These are phyloP conservation scores for Eristalis pertinax DNA, from an alignment of 2,888 invertebrate species.

Conservation along the genomic window DNA sequence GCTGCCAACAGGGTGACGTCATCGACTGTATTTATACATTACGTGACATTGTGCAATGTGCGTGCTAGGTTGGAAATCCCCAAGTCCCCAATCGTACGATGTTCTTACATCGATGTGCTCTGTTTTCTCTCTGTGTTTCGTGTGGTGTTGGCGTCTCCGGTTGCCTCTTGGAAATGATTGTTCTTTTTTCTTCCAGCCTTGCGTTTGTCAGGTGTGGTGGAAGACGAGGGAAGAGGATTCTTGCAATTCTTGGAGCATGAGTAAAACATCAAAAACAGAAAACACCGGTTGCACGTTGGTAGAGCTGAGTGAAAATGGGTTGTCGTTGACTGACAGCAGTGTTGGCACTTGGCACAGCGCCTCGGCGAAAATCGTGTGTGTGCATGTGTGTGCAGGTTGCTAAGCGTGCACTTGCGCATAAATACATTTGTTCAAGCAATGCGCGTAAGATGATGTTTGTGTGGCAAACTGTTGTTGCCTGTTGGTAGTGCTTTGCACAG, in stretches of 20 bases:
- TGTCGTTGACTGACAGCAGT: slow-evolving; percentile 23
- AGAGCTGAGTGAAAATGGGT: slow-evolving; percentile 33
- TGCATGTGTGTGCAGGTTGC: neutral
- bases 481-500: no score
- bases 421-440: neutral
- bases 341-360: slow-evolving; percentile 17
- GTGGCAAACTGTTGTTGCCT: no score
- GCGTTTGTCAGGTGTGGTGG: neutral
- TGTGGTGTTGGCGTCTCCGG: slow-evolving; percentile 3
- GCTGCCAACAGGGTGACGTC: slow-evolving; percentile 46
- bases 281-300: slow-evolving; percentile 59
- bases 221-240: slow-evolving; percentile 16
- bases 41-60: slow-evolving; percentile 64
- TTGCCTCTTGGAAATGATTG: neutral
- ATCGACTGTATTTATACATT: slow-evolving; percentile 44
- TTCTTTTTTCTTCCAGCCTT: neutral
- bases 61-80: slow-evolving; percentile 60
- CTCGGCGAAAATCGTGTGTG: neutral
- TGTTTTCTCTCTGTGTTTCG: neutral
- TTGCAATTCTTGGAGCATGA: slow-evolving; percentile 67
- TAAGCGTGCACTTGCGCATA: neutral
- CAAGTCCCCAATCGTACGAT: slow-evolving; percentile 30
- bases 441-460: neutral
- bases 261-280: slow-evolving; percentile 31
- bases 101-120: slow-evolving; percentile 12